Evolutionary conservation across 2,888 invertebrate species (phyloP).

Genomic region (Cephus nigrinus): DNA sequence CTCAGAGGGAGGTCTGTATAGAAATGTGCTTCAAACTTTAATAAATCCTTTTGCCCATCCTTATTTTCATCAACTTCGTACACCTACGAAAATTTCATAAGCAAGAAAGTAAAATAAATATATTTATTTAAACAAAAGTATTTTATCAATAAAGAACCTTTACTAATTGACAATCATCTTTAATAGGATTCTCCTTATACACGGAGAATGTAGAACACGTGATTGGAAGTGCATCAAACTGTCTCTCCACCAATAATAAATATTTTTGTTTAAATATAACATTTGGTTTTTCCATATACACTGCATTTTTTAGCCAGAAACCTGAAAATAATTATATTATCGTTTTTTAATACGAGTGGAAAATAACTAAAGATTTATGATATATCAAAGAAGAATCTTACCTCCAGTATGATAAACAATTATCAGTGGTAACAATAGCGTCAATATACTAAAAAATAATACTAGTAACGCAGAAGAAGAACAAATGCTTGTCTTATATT

Average conservation of each 20-base stretch:
- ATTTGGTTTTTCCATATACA: constrained; percentile 52
- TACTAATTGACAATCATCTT: constrained; percentile 54
- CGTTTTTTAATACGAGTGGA: too few relatives aligned
- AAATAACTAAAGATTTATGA: too few relatives aligned
- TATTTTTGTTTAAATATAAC: constrained; percentile 57
- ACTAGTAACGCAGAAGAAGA: constrained; percentile 43
- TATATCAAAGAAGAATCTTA: constrained; percentile 1
- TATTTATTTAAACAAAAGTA: background rate
- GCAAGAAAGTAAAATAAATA: background rate
- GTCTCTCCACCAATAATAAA: constrained; percentile 51
- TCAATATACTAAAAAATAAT: constrained; percentile 26
- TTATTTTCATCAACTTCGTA: constrained; percentile 53
- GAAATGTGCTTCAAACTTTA: constrained; percentile 57
- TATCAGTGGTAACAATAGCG: constrained; percentile 44
- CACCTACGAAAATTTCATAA: constrained; percentile 38
- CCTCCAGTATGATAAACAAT: constrained; percentile 48
- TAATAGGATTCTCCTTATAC: constrained; percentile 55
- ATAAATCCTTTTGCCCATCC: constrained; percentile 53
- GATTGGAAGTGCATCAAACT: constrained; percentile 42
- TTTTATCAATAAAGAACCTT: constrained; percentile 44
- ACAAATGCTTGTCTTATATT: constrained; percentile 46
- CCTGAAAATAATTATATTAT: constrained; percentile 34
- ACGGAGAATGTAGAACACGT: constrained; percentile 55
- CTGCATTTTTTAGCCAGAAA: constrained; percentile 52
- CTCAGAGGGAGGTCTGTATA: constrained; percentile 50